Evolutionary conservation across 92 coral and sea anemone genomes (phyloP), one percentile per base, ranked within the genome.

Genomic region (Heteractis magnifica): DNA sequence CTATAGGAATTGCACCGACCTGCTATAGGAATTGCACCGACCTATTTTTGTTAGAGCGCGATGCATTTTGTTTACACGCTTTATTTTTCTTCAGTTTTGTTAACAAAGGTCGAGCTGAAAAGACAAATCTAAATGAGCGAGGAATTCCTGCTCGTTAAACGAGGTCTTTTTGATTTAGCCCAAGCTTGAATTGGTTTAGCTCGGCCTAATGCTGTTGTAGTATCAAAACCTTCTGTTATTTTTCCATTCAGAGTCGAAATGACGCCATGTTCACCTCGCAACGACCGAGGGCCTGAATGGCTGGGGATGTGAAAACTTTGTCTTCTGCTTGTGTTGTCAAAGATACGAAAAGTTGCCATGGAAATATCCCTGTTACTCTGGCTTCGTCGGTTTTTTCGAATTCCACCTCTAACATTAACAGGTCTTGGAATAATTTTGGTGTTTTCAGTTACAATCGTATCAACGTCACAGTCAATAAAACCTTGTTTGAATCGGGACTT

Each of bases 331-430:
- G 75, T 11, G 20, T n/a, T 52, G 50, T 56, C 81, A 14, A 14
- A 41, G 6, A 78, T 53, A 15, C 83, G 83, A 64, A 80, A 80
- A 14, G 83, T 80, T 15, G 83, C 75, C 83, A 80, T 80, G 75
- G 83, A 59, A 80, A 80, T 34, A 56, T 80, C 83, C 49, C 21
- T 58, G 13, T 52, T 78, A 55, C 81, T 78, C 26, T 55, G 62
- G 44, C 81, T 78, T 7, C 81, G 60, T 1, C 70, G 65, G 65
- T 78, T 52, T 55, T 78, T 78, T 58, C 51, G 44, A 34, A 34
- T 34, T 34, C 44, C 44, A 34, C 44, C 44, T 34, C 44, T 34
- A 34, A 34, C 44, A 34, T n/a, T 19, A 68, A 19, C 74, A 8
- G 26, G 23, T 34, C 26, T 8, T 68, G 74, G n/a, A 53, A 53